Conservation (phyloP, 2,888 invertebrate species). For the Heliconius sara region DNA sequence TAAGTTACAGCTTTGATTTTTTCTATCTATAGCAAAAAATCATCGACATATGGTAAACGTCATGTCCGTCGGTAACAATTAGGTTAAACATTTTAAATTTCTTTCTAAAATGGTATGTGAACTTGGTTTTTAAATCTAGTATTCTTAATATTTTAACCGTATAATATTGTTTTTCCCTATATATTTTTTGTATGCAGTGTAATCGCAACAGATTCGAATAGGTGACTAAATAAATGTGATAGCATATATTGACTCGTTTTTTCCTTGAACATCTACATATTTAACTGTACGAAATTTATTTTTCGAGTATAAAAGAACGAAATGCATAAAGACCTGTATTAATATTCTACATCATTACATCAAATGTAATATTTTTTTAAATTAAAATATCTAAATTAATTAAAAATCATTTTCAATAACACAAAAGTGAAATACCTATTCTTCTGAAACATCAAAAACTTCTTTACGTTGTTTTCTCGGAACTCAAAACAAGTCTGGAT, state of each 20-base stretch:
- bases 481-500: constrained; percentile 50
- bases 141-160: neutral
- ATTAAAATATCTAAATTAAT: neutral
- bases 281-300: neutral
- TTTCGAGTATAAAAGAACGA: neutral
- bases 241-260: neutral
- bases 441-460: constrained; percentile 20
- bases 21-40: neutral
- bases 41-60: neutral
- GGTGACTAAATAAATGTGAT: neutral
- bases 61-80: neutral
- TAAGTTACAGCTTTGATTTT: neutral
- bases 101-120: neutral
- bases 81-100: neutral
- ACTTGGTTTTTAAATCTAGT: neutral
- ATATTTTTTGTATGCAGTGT: neutral
- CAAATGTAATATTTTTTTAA: neutral
- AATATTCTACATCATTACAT: too few relatives aligned
- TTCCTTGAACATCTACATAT: neutral
- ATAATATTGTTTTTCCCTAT: neutral
- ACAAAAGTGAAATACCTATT: neutral
- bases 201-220: neutral
- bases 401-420: neutral
- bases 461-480: constrained; percentile 47
- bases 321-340: too few relatives aligned